Evolutionary conservation across 2,888 invertebrate genomes (phyloP), one percentile per base, ranked within the genome.

Genomic region (Agrochola lota): DNA sequence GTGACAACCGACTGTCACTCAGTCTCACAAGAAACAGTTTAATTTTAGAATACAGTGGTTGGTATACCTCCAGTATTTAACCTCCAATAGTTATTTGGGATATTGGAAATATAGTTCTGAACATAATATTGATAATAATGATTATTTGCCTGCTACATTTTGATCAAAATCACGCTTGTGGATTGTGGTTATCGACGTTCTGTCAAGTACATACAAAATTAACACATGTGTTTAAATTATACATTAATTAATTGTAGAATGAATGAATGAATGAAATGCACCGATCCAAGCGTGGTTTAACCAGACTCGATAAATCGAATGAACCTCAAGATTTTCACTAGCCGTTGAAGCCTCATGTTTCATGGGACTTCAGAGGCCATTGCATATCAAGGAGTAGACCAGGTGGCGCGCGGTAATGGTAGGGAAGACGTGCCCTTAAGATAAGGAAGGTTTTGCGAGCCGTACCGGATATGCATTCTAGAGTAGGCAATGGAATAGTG

Each of bases 141-240:
- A 52, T 40, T 69, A 43, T 69, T 57, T 49, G 9, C 74, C 7
- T 55, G 11, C 8, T n/a, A 23, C 2, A 60, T 30, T 67, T 15
- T 20, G 15, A 43, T 40, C 35, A 52, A 69, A 49, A 81, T 60
- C 55, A 40, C 30, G 20, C 6, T 59, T n/a, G 49, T 12, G 74
- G 35, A 0, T 66, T 74, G 74, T 23, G 78, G 26, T 66, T 66
- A 63, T 57, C 20, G 71, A 71, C 8, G 35, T 63, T 57, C 79
- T 79, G 62, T 77, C 71, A 78, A 40, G 35, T 55, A 15, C 71
- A 43, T 2, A 35, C 43, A n/a, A 35, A 46, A 81, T 81, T 35
- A 59, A 74, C 30, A 55, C 15, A 52, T 60, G 35, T 40, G 43
- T 74, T 46, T 66, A 43, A 66, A 60, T 79, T 57, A 59, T 79